Evolutionary conservation across 2,113 vertebrate genomes (phyloP).

Genomic region (Cromileptes altivelis): DNA sequence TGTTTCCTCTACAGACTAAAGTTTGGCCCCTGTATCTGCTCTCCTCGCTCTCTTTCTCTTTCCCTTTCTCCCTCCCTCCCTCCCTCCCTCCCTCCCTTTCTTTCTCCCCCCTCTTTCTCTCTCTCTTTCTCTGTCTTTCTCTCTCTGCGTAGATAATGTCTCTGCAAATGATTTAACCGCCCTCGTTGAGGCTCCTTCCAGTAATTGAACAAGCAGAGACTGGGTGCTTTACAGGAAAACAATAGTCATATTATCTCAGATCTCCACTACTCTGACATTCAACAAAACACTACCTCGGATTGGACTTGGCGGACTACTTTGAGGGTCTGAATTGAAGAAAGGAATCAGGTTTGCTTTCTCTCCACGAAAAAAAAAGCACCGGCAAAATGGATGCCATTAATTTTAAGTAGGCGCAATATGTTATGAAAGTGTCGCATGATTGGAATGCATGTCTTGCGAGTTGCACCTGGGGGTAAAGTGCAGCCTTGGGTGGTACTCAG

Average conservation of each 20-base stretch:
- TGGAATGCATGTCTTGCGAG: slow-evolving; percentile 76
- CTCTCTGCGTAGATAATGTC: slow-evolving; percentile 79
- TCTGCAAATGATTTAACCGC: slow-evolving; percentile 82
- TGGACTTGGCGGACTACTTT: slow-evolving; percentile 53
- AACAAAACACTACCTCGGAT: slow-evolving; percentile 56
- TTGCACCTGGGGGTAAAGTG: slow-evolving; percentile 83
- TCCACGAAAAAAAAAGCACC: neutral
- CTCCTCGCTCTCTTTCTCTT: neutral
- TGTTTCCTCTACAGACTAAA: slow-evolving; percentile 73
- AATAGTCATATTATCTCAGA: slow-evolving; percentile 78
- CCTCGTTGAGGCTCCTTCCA: slow-evolving; percentile 80
- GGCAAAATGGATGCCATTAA: slow-evolving; percentile 17
- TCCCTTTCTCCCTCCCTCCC: neutral
- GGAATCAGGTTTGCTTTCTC: slow-evolving; percentile 64
- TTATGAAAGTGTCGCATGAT: slow-evolving; percentile 57
- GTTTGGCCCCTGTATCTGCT: slow-evolving; percentile 70
- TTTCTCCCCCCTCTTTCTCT: neutral
- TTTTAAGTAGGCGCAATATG: slow-evolving; percentile 46
- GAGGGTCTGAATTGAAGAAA: slow-evolving; percentile 45
- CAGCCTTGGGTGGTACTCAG: slow-evolving; percentile 76
- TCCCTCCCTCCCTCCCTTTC: neutral
- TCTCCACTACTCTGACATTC: slow-evolving; percentile 61
- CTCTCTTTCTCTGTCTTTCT: slow-evolving; percentile 54
- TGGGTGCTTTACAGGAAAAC: slow-evolving; percentile 81
- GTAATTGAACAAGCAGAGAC: slow-evolving; percentile 82